Percentiles rank a stretch among this genome's conserved stretches.
phyloP scores from a whole-genome alignment of 2,113 vertebrate species.

The Mirounga angustirostris region DNA sequence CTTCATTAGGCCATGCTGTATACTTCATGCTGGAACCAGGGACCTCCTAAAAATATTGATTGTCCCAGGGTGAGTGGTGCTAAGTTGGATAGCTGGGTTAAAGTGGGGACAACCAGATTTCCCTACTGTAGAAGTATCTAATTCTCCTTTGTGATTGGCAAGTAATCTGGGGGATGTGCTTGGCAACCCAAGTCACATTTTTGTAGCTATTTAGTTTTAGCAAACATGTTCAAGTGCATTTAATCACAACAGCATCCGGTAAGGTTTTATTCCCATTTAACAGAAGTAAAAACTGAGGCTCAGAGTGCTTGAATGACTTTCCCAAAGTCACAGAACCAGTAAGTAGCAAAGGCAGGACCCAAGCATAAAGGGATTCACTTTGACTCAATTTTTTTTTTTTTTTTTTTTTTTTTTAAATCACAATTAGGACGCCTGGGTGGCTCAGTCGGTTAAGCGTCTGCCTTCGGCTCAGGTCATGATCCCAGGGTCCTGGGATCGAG shows the following conservation, averaged over 20 bases:
- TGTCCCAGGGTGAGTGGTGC: neutral
- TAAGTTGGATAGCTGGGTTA: neutral
- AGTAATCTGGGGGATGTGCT: neutral
- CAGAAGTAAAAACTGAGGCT: neutral
- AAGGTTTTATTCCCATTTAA: neutral
- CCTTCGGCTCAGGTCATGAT: neutral
- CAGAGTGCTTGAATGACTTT: neutral
- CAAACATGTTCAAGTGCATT: neutral
- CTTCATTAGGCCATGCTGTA: neutral
- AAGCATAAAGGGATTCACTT: neutral
- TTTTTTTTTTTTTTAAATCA: neutral
- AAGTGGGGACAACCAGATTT: neutral
- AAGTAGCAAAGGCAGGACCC: neutral
- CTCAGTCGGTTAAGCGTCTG: neutral
- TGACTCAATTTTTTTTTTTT: neutral
- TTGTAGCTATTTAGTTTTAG: neutral
- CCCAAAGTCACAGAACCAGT: neutral
- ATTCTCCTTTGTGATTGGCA: slow-evolving; percentile 7
- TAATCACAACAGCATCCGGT: neutral
- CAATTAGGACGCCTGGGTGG: neutral
- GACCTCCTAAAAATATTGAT: neutral
- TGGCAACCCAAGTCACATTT: neutral
- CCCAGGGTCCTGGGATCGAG: neutral
- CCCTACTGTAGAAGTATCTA: neutral
- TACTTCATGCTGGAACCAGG: neutral